These are phyloP conservation scores for Epizoanthus ramosus DNA, from an alignment of 92 coral and sea anemone species.

Conservation along the genomic window DNA sequence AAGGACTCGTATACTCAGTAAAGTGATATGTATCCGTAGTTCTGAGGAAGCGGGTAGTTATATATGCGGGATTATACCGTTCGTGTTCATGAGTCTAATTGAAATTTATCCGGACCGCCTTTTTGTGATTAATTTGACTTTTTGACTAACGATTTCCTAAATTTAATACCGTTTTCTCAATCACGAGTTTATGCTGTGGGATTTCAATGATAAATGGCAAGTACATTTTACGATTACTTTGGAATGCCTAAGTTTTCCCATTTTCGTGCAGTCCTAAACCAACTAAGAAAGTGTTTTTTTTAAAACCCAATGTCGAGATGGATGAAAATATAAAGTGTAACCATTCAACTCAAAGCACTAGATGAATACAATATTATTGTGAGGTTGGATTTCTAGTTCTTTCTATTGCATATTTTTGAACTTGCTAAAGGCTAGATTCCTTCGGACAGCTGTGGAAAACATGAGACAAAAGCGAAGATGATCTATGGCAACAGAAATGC, in stretches of 20 bases:
- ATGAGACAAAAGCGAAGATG: neutral
- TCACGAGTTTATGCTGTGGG: neutral
- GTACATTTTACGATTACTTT: neutral
- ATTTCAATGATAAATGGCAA: constrained; percentile 11
- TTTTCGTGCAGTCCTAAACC: too few species aligned
- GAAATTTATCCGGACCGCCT: constrained; percentile 1
- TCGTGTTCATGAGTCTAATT: neutral
- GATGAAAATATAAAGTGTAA: too few species aligned
- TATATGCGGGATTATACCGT: neutral
- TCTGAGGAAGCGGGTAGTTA: neutral
- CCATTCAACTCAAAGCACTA: too few species aligned
- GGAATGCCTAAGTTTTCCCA: too few species aligned
- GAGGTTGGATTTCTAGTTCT: too few species aligned
- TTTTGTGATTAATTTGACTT: constrained; percentile 27
- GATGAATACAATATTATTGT: too few species aligned
- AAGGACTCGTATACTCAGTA: too few species aligned
- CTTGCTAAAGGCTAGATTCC: constrained; percentile 6
- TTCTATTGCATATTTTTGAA: too few species aligned
- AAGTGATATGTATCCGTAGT: neutral
- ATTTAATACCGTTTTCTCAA: neutral
- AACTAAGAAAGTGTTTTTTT: too few species aligned
- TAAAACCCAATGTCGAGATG: too few species aligned
- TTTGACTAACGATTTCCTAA: constrained; percentile 28
- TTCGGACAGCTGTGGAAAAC: constrained; percentile 25
- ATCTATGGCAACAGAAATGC: neutral